Evolutionary conservation across 2,888 invertebrate genomes (phyloP), one percentile per base, ranked within the genome.

Genomic region (Lasioglossum oenotherae): DNA sequence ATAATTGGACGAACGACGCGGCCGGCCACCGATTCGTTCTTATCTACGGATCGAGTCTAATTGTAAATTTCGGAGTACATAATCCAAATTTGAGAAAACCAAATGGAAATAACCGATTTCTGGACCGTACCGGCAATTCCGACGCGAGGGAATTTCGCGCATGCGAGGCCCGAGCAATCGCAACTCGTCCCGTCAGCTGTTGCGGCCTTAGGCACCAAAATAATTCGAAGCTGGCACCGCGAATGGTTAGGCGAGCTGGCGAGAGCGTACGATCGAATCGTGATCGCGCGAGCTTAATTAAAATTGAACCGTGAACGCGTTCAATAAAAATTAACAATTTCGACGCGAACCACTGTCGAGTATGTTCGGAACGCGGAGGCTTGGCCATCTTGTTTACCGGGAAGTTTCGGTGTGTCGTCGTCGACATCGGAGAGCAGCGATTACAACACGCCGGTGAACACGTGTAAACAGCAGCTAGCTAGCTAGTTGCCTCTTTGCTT

Each of bases 181-280:
- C 64, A 73, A 27, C 44, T 75, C 77, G 77, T 80, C 74, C 74
- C 82, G 64, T 87, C 85, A 69, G 85, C 79, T 80, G 85, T 88
- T 77, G 81, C 78, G 87, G 82, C 88, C 87, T 90, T 90, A 87
- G 80, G 84, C 77, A 88, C 90, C 46, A 80, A 86, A 90, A 90
- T 90, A 90, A 89, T 90, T 82, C 77, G 79, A 86, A 88, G 60
- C 87, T 89, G 88, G 86, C 89, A 82, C 76, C 77, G 44, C 74
- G 84, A 85, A 79, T 82, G 84, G 81, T 83, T 89, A 88, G 86
- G 85, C 85, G 84, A 75, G 44, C 60, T 80, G 64, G 73, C 71
- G 75, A 31, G 1, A 27, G 77, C 72, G 38, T 67, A 72, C 38
- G 80, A 60, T 74, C 41, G 74, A 41, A 35, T 27, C 38, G 60